phyloP scores from a whole-genome alignment of 2,888 invertebrate species.

The Heteropelma amictum region DNA sequence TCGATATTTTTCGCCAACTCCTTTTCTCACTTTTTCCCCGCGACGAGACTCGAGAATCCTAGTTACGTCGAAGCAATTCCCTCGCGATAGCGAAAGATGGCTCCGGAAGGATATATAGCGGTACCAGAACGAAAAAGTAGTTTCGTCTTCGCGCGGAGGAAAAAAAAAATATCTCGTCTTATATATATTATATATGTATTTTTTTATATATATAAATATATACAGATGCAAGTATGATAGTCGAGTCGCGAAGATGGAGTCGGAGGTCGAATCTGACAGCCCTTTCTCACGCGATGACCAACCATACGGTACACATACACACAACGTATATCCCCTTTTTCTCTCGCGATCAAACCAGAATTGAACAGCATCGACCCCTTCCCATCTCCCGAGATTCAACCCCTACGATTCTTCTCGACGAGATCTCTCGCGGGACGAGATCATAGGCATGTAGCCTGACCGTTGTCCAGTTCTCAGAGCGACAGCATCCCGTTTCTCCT shows the following conservation, averaged over 20 bases:
- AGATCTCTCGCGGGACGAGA: slow-evolving; percentile 60
- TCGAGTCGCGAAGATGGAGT: slow-evolving; percentile 36
- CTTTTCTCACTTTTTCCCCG: slow-evolving; percentile 29
- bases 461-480: slow-evolving; percentile 76
- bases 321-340: slow-evolving; percentile 56
- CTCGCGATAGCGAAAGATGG: slow-evolving; percentile 44
- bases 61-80: slow-evolving; percentile 45
- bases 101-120: slow-evolving; percentile 51
- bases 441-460: slow-evolving; percentile 68
- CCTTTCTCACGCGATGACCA: slow-evolving; percentile 76
- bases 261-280: slow-evolving; percentile 73
- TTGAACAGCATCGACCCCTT: slow-evolving; percentile 73
- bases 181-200: background rate
- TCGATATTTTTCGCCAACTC: slow-evolving; percentile 22
- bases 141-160: slow-evolving; percentile 35
- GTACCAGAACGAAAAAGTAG: slow-evolving; percentile 48
- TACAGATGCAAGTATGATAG: slow-evolving; percentile 20
- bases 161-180: background rate
- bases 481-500: slow-evolving; percentile 69
- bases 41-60: slow-evolving; percentile 27
- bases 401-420: slow-evolving; percentile 63
- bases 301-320: slow-evolving; percentile 1
- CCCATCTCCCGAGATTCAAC: slow-evolving; percentile 72
- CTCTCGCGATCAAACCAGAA: slow-evolving; percentile 75
- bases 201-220: background rate